Base-by-base conservation (phyloP, 2,113 vertebrate species). In the Elachura formosa region DNA sequence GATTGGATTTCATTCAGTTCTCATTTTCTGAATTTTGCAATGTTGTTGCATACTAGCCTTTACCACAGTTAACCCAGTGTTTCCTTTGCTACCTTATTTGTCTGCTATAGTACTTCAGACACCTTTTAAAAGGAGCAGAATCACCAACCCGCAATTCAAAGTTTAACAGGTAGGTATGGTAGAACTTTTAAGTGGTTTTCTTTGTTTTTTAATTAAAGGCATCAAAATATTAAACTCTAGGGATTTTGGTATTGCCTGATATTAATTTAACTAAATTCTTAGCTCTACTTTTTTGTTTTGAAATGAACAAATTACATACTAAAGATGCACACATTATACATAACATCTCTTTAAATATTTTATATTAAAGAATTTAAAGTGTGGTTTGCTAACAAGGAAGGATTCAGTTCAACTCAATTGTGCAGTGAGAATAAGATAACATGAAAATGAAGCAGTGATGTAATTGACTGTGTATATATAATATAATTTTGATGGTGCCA, bases 91-190 rank as follows among this genome's bases (percentile, higher is more conserved):
- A n/a, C 49, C 51, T 80, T 91, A 9, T 95, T 54, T 81, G 12
- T 92, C 77, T 96, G 74, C 83, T 97, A 7, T 97, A 99, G 99
- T 99, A 99, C 97, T 99, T 99, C 97, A 98, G 98, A 64, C 98
- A 99, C 79, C 98, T 99, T 96, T 97, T 99, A 96, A 98, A 98
- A 95, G 99, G 99, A 87, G 98, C 98, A 25, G 99, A 99, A 93
- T 99, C 99, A 82, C 98, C 98, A 55, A 97, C 98, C 8, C 98
- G 98, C 68, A 99, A 98, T 96, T 99, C 98, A 2, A 98, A 98
- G 69, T 98, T 98, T 66, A 98, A 96, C 98, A 99, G 99, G 99
- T 99, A 84, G 21, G 98, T 96, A 36, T 82, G 28, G n/a, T 89
- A 77, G 28, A 85, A 66, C 59, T 20, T 77, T 59, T 34, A 54